These are phyloP conservation scores for Magallana gigas DNA, from an alignment of 1,140 invertebrate species.

Conservation along the genomic window DNA sequence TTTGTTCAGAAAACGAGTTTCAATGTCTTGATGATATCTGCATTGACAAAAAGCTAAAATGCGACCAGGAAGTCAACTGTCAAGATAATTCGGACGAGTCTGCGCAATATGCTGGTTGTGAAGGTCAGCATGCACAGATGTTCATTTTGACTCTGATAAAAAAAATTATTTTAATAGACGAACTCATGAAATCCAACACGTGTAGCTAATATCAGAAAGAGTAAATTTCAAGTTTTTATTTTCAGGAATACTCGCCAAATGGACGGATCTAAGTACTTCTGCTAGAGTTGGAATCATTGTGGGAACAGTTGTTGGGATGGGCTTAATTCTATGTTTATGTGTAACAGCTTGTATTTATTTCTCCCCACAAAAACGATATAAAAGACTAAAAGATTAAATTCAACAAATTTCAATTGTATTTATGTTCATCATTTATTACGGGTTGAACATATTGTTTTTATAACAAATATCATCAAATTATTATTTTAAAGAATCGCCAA, in stretches of 20 bases:
- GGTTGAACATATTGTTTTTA: too few relatives aligned
- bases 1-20: conserved; percentile 33
- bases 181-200: neutral
- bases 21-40: conserved; percentile 41
- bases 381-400: conserved; percentile 5
- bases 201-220: too few relatives aligned
- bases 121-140: conserved; percentile 9
- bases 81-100: conserved; percentile 43
- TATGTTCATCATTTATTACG: neutral
- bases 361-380: neutral
- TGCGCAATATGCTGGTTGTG: conserved; percentile 37
- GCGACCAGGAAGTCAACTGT: conserved; percentile 49
- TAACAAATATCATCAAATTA: too few relatives aligned
- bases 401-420: too few relatives aligned
- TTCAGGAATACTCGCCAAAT: conserved; percentile 20
- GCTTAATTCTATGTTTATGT: neutral
- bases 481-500: too few relatives aligned
- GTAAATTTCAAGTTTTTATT: neutral
- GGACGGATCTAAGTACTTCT: conserved; percentile 2
- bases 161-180: neutral
- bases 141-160: neutral
- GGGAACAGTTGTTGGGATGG: neutral
- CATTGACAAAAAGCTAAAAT: conserved; percentile 38
- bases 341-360: neutral
- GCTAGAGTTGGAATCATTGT: conserved; percentile 19